Evolutionary conservation across 2,797 vertebrate genomes (phyloP).

Genomic region (Pseudotriccus pelzelni): DNA sequence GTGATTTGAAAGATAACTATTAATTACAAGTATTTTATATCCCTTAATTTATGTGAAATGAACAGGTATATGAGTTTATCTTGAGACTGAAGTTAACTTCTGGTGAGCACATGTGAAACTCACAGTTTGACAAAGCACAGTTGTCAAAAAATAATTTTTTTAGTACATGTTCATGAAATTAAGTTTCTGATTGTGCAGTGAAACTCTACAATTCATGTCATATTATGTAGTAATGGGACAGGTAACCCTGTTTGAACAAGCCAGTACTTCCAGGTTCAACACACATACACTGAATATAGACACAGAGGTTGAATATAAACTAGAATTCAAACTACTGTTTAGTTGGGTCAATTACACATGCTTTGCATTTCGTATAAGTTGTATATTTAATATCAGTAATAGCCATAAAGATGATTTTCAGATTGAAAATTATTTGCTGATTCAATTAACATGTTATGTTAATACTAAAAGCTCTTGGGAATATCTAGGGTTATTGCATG

Average conservation of each 20-base stretch:
- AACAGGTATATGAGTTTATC: neutral
- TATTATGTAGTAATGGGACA: neutral
- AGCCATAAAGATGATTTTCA: neutral
- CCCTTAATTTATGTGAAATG: neutral
- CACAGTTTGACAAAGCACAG: neutral
- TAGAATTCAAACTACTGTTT: neutral
- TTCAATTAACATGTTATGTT: slow-evolving; percentile 20
- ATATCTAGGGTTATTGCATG: slow-evolving; percentile 11
- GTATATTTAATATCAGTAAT: neutral
- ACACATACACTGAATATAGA: neutral
- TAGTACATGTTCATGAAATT: neutral
- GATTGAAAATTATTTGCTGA: slow-evolving; percentile 33
- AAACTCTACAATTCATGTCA: neutral
- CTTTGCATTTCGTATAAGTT: neutral
- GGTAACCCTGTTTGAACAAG: neutral
- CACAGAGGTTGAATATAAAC: neutral
- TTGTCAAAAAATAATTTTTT: neutral
- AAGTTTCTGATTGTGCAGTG: neutral
- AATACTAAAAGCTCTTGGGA: slow-evolving; percentile 20
- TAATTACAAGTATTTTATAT: neutral
- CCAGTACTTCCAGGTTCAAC: neutral
- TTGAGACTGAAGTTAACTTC: neutral
- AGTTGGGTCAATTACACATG: neutral
- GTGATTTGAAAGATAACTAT: neutral
- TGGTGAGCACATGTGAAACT: neutral